Evolutionary conservation across 1,140 invertebrate genomes (phyloP).

Genomic region (Drosophila melanogaster): Release_6_plus_ISO1_MT NC_004354.4:11834501-11835000

Average conservation of each 20-base stretch:
- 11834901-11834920: constrained; percentile 11
- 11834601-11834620: no score
- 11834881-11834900: constrained; percentile 14
- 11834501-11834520: constrained; percentile 57
- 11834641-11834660: no score
- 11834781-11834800: constrained; percentile 48
- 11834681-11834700: no score
- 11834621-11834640: no score
- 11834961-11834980: constrained; percentile 92
- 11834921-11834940: constrained; percentile 68
- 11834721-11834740: constrained; percentile 64
- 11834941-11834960: constrained; percentile 86
- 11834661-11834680: no score
- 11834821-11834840: constrained; percentile 28
- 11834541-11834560: no score
- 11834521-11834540: background rate
- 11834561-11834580: no score
- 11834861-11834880: constrained; percentile 9
- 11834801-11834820: constrained; percentile 9
- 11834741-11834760: constrained; percentile 49
- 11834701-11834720: constrained; percentile 36
- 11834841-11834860: background rate
- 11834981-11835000: constrained; percentile 91
- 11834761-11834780: constrained; percentile 63
- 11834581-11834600: no score